phyloP scores from a whole-genome alignment of 2,888 invertebrate genomes.

The Agrochola lota region DNA sequence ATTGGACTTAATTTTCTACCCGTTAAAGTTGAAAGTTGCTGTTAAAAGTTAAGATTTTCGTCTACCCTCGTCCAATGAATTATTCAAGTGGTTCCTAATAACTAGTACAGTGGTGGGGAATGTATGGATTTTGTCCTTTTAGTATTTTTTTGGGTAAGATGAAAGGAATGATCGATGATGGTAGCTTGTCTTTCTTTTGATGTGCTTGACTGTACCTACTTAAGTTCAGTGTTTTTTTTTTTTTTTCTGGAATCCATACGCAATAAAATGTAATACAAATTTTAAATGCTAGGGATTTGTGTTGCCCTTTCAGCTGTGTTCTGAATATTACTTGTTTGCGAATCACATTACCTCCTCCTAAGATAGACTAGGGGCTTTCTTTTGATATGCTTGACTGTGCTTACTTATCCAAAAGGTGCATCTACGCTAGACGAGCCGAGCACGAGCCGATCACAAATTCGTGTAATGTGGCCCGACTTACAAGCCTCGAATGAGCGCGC shows the following conservation, averaged over 20 bases:
- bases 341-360: constrained; percentile 4
- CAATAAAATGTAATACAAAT: too few relatives aligned
- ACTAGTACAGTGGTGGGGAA: constrained; percentile 70
- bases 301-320: too few relatives aligned
- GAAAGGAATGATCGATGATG: constrained; percentile 65
- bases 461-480: too few relatives aligned
- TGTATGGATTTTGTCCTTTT: constrained; percentile 64
- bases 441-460: too few relatives aligned
- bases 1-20: constrained; percentile 69
- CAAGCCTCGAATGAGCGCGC: too few relatives aligned
- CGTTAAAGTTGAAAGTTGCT: constrained; percentile 80
- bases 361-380: neutral
- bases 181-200: constrained; percentile 34
- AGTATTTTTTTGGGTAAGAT: constrained; percentile 55
- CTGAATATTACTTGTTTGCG: too few relatives aligned
- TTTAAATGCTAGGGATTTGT: too few relatives aligned
- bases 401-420: too few relatives aligned
- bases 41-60: constrained; percentile 78
- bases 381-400: too few relatives aligned
- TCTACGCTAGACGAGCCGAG: too few relatives aligned
- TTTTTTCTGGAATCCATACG: neutral
- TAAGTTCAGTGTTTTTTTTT: neutral
- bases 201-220: constrained; percentile 20
- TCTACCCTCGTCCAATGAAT: constrained; percentile 87
- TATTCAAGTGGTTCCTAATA: constrained; percentile 89